Conservation (phyloP, 2,113 vertebrate genomes). For the Lethenteron camtschaticum region DNA sequence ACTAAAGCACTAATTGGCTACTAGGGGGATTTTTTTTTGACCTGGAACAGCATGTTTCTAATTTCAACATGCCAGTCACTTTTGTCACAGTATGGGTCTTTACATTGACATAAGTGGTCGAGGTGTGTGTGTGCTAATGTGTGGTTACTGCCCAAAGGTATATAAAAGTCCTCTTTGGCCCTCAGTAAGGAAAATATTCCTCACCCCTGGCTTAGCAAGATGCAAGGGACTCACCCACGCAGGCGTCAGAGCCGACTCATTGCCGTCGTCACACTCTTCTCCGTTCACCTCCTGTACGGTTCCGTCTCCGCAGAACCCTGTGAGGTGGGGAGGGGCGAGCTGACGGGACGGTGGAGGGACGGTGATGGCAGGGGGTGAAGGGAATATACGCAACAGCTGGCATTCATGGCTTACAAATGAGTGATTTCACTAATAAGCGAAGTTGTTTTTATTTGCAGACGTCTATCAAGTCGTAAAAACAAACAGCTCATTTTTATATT, state of each 20-base stretch:
- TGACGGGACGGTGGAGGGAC: neutral
- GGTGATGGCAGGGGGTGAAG: no score
- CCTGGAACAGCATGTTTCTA: neutral
- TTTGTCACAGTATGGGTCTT: neutral
- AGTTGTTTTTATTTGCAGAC: no score
- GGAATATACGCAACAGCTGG: no score
- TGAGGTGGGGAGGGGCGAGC: slow-evolving; percentile 1
- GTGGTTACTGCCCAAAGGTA: neutral
- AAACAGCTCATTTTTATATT: no score
- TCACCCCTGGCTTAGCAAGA: neutral
- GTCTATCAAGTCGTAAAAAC: no score
- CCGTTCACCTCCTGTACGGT: slow-evolving; percentile 2
- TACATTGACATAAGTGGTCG: neutral
- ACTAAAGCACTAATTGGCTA: no score
- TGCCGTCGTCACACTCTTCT: slow-evolving; percentile 2
- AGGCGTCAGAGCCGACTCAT: slow-evolving; percentile 1
- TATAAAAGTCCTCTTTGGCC: neutral
- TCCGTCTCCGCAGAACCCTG: slow-evolving; percentile 1
- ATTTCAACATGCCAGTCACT: neutral
- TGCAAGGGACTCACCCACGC: neutral
- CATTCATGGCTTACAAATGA: no score
- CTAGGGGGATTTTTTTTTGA: no score
- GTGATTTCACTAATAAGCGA: no score
- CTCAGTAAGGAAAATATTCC: no score
- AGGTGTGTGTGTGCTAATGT: neutral